Evolutionary conservation across 2,113 vertebrate genomes (phyloP).

Genomic region (Antigone vipio): DNA sequence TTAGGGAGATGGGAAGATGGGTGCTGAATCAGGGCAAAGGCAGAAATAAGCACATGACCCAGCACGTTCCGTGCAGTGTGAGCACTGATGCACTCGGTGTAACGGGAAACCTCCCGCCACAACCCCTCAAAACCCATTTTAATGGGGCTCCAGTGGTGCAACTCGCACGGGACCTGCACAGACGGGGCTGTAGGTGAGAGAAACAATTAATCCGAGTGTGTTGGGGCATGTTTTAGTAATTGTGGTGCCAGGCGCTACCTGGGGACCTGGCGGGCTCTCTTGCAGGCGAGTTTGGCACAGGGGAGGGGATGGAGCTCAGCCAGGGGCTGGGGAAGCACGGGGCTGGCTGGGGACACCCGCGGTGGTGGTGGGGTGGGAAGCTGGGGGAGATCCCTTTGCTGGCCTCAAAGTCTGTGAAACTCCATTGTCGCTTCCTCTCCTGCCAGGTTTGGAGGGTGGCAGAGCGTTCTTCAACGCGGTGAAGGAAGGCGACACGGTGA

Average conservation of each 20-base stretch:
- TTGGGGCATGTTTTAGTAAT: background rate
- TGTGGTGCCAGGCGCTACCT: background rate
- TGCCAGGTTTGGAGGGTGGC: conserved; percentile 92
- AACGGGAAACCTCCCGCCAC: background rate
- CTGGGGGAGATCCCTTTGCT: accelerated
- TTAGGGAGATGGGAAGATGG: background rate
- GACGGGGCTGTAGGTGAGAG: background rate
- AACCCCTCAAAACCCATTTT: background rate
- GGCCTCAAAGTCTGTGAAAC: background rate
- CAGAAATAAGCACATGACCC: background rate
- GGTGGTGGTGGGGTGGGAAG: background rate
- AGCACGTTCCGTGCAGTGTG: background rate
- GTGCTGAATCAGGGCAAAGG: background rate
- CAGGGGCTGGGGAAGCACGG: accelerated
- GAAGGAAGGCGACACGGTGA: conserved; percentile 98
- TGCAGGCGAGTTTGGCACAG: background rate
- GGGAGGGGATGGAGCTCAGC: background rate
- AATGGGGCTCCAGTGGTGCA: background rate
- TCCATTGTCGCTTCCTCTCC: background rate
- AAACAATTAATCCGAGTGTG: background rate
- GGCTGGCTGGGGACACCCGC: accelerated
- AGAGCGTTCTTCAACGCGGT: conserved; percentile 97
- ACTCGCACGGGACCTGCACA: background rate
- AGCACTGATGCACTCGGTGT: background rate
- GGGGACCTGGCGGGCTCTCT: background rate